These are phyloP conservation scores for Numenius phaeopus DNA, from an alignment of 2,797 vertebrate species.

Conservation along the genomic window DNA sequence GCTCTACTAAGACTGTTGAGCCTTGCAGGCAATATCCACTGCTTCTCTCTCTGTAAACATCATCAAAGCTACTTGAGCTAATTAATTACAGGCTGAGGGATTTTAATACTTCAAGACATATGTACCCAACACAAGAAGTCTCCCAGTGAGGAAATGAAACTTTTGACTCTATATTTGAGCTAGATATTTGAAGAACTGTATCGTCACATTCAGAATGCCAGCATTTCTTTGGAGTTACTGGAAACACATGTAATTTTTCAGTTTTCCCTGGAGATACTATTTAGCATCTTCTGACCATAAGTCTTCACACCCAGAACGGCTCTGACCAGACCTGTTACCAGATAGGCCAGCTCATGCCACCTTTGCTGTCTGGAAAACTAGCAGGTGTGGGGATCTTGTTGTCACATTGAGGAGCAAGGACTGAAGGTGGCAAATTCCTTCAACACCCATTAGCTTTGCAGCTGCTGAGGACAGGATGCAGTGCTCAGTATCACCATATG, in stretches of 20 bases:
- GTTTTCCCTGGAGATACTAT: background rate
- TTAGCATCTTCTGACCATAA: background rate
- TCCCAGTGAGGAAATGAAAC: background rate
- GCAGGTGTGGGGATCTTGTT: background rate
- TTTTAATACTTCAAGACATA: slow-evolving; percentile 44
- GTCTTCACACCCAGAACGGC: background rate
- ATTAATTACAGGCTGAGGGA: slow-evolving; percentile 62
- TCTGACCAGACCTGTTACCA: background rate
- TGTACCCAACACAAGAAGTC: background rate
- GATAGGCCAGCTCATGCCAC: background rate
- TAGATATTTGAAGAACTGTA: slow-evolving; percentile 3
- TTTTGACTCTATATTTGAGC: background rate
- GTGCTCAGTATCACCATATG: background rate
- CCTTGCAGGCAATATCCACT: slow-evolving; percentile 51
- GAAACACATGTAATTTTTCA: background rate
- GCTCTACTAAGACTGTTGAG: background rate
- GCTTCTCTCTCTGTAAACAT: slow-evolving; percentile 50
- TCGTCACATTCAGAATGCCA: background rate
- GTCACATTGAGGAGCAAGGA: background rate
- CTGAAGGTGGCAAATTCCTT: slow-evolving; percentile 18
- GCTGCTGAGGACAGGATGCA: background rate
- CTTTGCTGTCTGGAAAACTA: background rate
- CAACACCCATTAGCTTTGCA: background rate
- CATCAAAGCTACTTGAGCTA: slow-evolving; percentile 67
- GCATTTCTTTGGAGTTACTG: background rate